A percentile compares a stretch with the other conserved stretches of the same genome.
Conservation (phyloP, 2,113 vertebrate species). For the Lamprotornis superbus region DNA sequence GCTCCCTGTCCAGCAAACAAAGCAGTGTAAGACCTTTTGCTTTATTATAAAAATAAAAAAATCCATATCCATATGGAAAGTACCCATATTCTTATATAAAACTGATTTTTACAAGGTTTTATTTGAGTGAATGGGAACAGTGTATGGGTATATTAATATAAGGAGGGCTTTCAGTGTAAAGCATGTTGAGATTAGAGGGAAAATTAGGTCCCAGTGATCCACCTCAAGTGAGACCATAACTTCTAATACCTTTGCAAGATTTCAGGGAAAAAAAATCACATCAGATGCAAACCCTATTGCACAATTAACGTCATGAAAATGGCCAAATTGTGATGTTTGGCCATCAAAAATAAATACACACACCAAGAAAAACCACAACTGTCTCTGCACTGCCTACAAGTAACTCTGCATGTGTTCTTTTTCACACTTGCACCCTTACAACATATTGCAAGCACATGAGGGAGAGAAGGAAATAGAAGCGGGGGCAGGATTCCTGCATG, state of each 20-base stretch:
- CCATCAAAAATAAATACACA: not conserved
- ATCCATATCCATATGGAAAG: not conserved
- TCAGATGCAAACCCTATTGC: not conserved
- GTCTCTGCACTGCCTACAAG: not conserved
- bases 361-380: not conserved
- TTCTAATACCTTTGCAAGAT: not conserved
- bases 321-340: not conserved
- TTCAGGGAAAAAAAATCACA: not conserved
- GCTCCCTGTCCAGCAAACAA: not conserved
- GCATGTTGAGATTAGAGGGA: not conserved
- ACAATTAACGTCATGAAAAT: not conserved
- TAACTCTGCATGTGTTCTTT: not conserved
- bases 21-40: not conserved
- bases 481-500: not conserved
- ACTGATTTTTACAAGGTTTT: not conserved
- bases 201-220: not conserved
- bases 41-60: not conserved
- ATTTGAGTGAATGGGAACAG: not conserved
- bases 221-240: not conserved
- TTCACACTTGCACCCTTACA: conserved; percentile 6
- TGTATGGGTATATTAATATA: not conserved
- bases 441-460: not conserved
- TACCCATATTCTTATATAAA: not conserved
- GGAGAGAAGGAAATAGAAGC: not conserved
- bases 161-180: not conserved